These are phyloP conservation scores for Ennomos fuscantarius DNA, from an alignment of 2,888 invertebrate species.

Conservation along the genomic window DNA sequence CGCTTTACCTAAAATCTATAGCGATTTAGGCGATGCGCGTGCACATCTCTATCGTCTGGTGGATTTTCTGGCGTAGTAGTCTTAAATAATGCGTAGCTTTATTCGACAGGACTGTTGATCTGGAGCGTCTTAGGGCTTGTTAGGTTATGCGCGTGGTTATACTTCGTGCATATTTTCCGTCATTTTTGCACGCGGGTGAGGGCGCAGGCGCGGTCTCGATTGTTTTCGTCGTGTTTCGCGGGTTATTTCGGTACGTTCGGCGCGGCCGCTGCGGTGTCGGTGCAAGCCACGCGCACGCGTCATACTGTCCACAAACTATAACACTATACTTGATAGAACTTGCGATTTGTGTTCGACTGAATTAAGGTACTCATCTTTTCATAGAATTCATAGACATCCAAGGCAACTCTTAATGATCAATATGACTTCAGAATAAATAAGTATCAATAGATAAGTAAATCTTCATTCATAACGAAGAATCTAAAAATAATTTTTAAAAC, in stretches of 20 bases:
- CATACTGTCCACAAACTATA: conserved; percentile 65
- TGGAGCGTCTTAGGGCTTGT: background rate
- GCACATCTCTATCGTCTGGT: too few species aligned
- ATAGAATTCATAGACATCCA: background rate
- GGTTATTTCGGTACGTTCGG: conserved; percentile 78
- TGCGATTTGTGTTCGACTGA: conserved; percentile 7
- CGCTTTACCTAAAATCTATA: too few species aligned
- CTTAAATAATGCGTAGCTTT: too few species aligned
- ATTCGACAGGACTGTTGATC: too few species aligned
- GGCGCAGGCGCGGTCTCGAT: conserved; percentile 75
- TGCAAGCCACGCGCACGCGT: conserved; percentile 73
- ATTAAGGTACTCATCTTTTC: background rate
- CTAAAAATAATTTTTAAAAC: too few species aligned
- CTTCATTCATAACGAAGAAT: too few species aligned
- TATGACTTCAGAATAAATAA: background rate
- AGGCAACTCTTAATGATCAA: background rate
- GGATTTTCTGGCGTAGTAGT: too few species aligned
- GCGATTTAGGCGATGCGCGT: too few species aligned
- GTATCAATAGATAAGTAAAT: too few species aligned
- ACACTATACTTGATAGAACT: conserved; percentile 49
- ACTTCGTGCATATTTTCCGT: conserved; percentile 69
- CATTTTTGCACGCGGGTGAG: conserved; percentile 75
- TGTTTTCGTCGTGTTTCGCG: conserved; percentile 84
- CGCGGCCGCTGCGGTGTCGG: conserved; percentile 70
- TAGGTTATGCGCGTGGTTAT: conserved; percentile 35